Evolutionary conservation across 2,113 vertebrate genomes (phyloP).

Genomic region (Halichoeres trimaculatus): DNA sequence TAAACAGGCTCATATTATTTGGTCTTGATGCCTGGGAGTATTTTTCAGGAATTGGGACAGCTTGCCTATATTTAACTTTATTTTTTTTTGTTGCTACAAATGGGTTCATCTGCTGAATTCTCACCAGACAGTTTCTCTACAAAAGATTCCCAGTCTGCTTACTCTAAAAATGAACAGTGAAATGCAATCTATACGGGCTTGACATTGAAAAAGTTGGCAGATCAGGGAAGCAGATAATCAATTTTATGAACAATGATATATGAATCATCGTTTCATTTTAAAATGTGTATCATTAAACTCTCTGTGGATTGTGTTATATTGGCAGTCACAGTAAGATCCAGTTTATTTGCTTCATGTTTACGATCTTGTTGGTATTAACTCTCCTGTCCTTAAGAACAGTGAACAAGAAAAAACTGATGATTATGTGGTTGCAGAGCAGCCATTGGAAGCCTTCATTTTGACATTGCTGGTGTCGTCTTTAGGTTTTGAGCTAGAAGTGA

Average conservation of each 20-base stretch:
- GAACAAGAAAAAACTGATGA: no score
- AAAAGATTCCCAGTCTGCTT: conserved; percentile 11
- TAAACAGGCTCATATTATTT: conserved; percentile 43
- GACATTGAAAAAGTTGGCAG: not conserved
- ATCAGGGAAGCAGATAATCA: not conserved
- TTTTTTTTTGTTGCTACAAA: conserved; percentile 19
- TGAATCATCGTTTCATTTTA: not conserved
- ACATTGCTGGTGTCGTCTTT: not conserved
- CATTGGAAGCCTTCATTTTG: not conserved
- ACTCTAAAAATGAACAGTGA: not conserved
- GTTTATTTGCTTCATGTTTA: no score
- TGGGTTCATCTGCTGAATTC: conserved; percentile 39
- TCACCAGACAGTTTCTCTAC: conserved; percentile 13
- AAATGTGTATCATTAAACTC: not conserved
- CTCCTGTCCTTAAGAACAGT: no score
- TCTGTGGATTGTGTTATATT: no score
- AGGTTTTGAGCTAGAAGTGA: not conserved
- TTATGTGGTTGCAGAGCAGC: not conserved
- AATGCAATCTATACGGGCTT: not conserved
- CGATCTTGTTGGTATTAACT: no score
- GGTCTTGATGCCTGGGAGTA: conserved; percentile 31
- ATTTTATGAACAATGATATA: not conserved
- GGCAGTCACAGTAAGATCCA: no score
- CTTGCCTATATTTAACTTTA: conserved; percentile 45
- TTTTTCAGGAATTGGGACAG: conserved; percentile 49